Evolutionary conservation across 2,113 vertebrate species (phyloP), one percentile per base, ranked within the genome.

Genomic region (Malurus alboscapulatus): DNA sequence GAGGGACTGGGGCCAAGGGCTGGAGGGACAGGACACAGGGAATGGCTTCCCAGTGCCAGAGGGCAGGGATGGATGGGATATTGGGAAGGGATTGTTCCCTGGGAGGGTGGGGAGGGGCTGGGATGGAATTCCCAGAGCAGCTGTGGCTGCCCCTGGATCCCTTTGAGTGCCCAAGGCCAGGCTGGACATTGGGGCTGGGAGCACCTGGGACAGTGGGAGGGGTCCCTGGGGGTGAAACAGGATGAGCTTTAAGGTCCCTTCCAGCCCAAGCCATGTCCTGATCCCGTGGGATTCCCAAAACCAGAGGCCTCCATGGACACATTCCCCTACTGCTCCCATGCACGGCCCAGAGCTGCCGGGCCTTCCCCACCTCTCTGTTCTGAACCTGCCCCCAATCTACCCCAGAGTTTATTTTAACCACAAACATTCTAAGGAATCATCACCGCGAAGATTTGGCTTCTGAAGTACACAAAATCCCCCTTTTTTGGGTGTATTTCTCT

Each of bases 81-180:
- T 14, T 14, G 54, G 54, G 65, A 1, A 50, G 36, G 38, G 30
- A 62, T 53, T 61, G 0, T 1, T 44, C 15, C 1, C 66, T 42
- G 55, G 0, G 9, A 42, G 65, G 65, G 53, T 21, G 53, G 50
- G 36, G 6, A 76, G 45, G n/a, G 17, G 29, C 34, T 74, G 82
- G 69, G 17, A 2, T 45, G 34, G 81, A 21, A 47, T 72, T 15
- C 0, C 16, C 67, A 83, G 67, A 83, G 47, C 11, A 62, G 80
- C 80, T 83, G 79, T 6, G 66, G 79, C 66, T 83, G 80, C 32
- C 47, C 66, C 80, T 79, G 76, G 32, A 83, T 61, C 57, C 67
- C 66, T 71, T 66, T 66, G 6, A 82, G 66, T 61, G 79, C 2
- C 47, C 79, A 18, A 69, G 45, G 44, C 34, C 55, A 44, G 79